A percentile compares a stretch with the other conserved stretches of the same genome.
Evolutionary conservation across 2,797 vertebrate genomes (phyloP).

Genomic region (Linurgus olivaceus): DNA sequence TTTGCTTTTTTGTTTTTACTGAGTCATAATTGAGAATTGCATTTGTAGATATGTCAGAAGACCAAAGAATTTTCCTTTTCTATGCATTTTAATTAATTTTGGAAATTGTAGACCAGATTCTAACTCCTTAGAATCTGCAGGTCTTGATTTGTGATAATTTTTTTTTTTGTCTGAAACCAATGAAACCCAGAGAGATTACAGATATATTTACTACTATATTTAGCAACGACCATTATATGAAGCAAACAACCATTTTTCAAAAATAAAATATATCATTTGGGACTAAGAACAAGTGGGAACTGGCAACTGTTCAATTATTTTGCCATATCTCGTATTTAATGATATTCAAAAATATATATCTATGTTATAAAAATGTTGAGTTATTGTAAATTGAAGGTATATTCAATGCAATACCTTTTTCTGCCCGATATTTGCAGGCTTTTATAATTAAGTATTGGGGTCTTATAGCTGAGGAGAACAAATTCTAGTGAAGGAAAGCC

Average conservation of each 20-base stretch:
- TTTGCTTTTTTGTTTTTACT: not conserved
- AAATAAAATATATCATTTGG: not conserved
- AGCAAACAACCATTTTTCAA: not conserved
- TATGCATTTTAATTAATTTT: not conserved
- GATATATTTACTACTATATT: not conserved
- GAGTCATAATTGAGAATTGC: not conserved
- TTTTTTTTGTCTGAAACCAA: not conserved
- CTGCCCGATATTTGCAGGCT: not conserved
- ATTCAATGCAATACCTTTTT: not conserved
- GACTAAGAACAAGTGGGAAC: not conserved
- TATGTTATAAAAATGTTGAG: not conserved
- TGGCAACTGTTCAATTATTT: not conserved
- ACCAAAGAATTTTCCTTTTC: not conserved
- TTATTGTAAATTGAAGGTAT: not conserved
- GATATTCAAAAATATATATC: not conserved
- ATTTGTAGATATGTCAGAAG: not conserved
- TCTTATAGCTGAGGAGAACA: not conserved
- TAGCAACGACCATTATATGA: no score
- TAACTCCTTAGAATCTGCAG: not conserved
- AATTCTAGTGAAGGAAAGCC: not conserved
- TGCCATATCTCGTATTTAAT: not conserved
- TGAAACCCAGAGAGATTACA: not conserved
- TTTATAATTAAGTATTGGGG: not conserved
- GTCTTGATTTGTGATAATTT: not conserved
- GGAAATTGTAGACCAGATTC: not conserved